phyloP scores from a whole-genome alignment of 2,797 vertebrate species.

The Gorsachius magnificus region DNA sequence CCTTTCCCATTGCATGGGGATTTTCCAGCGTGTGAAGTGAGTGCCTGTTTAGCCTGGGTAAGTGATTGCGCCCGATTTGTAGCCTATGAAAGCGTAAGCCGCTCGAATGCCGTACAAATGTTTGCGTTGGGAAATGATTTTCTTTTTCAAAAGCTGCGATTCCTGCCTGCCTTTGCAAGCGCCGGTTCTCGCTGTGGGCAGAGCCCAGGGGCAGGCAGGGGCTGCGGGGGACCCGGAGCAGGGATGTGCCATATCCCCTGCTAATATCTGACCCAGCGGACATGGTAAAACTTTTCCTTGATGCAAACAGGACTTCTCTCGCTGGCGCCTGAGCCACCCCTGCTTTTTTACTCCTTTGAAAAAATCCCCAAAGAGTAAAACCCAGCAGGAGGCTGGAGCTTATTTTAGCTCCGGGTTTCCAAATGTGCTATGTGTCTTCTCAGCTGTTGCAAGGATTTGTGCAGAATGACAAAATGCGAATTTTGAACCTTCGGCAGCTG shows the following conservation, averaged over 20 bases:
- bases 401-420: conserved; percentile 53
- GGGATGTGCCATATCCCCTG: background rate
- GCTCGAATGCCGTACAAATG: background rate
- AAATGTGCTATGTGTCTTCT: conserved; percentile 75
- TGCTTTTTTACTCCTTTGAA: background rate
- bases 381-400: conserved; percentile 60
- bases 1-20: fast-evolving
- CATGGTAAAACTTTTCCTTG: background rate
- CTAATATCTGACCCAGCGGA: background rate
- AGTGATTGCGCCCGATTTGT: background rate
- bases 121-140: background rate
- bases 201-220: background rate
- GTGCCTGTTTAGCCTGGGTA: conserved; percentile 27
- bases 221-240: background rate
- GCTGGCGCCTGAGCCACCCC: background rate
- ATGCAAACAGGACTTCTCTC: background rate
- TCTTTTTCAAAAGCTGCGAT: background rate
- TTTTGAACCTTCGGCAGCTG: conserved; percentile 83
- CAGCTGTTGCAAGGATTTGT: conserved; percentile 87
- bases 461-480: conserved; percentile 78
- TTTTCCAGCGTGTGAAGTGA: background rate
- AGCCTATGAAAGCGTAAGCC: background rate
- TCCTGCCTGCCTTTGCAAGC: background rate
- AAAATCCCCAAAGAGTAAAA: background rate
- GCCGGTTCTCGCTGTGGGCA: background rate